These are phyloP conservation scores for Etia nguti DNA, from an alignment of 2,113 vertebrate genomes.

Conservation along the genomic window DNA sequence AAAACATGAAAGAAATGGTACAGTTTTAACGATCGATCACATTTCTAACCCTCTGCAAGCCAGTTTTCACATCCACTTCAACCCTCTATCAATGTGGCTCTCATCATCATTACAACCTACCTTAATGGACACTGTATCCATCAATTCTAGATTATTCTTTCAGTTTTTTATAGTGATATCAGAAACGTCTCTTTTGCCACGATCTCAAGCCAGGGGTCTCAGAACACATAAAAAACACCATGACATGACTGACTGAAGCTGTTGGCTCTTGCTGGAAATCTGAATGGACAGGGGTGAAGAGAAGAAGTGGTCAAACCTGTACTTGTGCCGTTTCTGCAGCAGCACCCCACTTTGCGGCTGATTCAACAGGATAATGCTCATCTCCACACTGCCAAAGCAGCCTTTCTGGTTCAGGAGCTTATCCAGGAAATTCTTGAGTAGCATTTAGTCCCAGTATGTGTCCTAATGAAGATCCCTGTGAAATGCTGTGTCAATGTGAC, in stretches of 20 bases:
- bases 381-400: rapidly evolving
- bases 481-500: not conserved
- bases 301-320: not conserved
- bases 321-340: not conserved
- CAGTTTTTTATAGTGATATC: not conserved
- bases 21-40: not conserved
- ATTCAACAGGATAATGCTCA: not conserved
- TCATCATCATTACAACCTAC: not conserved
- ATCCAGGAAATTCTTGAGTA: not conserved
- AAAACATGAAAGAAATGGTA: not conserved
- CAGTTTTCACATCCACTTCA: not conserved
- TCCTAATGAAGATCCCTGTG: not conserved
- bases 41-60: not conserved
- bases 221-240: not conserved
- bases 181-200: not conserved
- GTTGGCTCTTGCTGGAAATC: not conserved
- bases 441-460: not conserved
- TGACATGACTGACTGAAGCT: rapidly evolving
- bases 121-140: not conserved
- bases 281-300: not conserved
- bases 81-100: not conserved
- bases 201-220: not conserved
- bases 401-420: rapidly evolving
- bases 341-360: not conserved
- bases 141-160: not conserved